These are phyloP conservation scores for Eurytoma californica DNA, from an alignment of 2,888 invertebrate genomes.

Conservation along the genomic window DNA sequence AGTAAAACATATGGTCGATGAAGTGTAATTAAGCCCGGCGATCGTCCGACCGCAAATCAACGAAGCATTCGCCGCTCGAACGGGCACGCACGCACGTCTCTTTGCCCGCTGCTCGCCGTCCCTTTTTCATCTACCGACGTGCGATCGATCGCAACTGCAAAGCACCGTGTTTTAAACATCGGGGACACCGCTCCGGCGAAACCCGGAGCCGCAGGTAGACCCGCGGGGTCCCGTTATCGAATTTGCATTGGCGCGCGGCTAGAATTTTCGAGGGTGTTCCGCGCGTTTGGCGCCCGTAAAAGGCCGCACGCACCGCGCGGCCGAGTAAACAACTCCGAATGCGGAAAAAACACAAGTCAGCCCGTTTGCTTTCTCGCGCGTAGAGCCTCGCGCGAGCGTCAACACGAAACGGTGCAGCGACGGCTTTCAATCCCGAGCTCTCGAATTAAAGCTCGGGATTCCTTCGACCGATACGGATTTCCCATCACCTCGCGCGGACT, in stretches of 20 bases:
- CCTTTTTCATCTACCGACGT: background rate
- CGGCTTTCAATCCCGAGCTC: too few relatives aligned
- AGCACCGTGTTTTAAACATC: background rate
- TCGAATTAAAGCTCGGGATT: too few relatives aligned
- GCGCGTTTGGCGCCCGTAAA: background rate
- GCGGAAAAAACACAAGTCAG: too few relatives aligned
- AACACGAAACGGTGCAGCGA: too few relatives aligned
- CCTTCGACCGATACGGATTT: too few relatives aligned
- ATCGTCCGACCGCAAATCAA: constrained; percentile 1
- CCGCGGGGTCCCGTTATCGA: constrained; percentile 28
- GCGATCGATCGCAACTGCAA: background rate
- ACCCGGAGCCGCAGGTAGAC: background rate
- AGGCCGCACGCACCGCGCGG: too few relatives aligned
- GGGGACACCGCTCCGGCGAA: background rate
- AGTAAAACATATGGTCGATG: constrained; percentile 18
- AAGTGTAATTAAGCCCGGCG: constrained; percentile 7
- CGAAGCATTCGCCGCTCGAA: background rate
- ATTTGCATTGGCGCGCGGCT: constrained; percentile 38
- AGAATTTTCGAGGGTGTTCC: constrained; percentile 7
- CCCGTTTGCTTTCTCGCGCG: too few relatives aligned
- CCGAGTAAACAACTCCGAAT: too few relatives aligned
- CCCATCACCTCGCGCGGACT: too few relatives aligned
- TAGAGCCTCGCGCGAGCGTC: too few relatives aligned
- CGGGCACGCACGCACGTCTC: background rate
- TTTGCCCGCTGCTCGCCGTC: background rate